phyloP scores from a whole-genome alignment of 2,888 invertebrate species.

The Caenorhabditis uteleia region DNA sequence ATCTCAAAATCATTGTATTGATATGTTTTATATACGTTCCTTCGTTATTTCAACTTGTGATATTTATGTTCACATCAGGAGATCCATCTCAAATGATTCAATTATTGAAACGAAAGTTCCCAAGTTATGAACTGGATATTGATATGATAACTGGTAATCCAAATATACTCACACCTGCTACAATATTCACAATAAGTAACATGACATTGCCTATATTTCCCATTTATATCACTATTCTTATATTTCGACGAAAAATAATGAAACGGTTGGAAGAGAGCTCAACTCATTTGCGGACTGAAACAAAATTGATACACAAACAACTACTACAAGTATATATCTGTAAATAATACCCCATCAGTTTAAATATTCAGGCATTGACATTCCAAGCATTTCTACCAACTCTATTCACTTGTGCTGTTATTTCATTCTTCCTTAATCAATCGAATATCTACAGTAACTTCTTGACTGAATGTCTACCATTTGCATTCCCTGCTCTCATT shows the following conservation, averaged over 20 bases:
- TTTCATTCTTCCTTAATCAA: constrained; percentile 14
- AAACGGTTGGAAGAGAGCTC: constrained; percentile 7
- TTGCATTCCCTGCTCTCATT: constrained; percentile 23
- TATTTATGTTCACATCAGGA: constrained; percentile 9
- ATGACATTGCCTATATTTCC: constrained; percentile 22
- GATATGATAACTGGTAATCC: constrained; percentile 15
- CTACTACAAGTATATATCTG: constrained; percentile 21
- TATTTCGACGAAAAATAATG: constrained; percentile 14
- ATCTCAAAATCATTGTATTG: constrained; percentile 1
- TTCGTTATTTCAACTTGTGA: constrained; percentile 13
- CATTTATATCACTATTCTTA: constrained; percentile 18
- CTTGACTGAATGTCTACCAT: constrained; percentile 16
- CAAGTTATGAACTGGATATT: constrained; percentile 12
- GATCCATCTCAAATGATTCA: constrained; percentile 6
- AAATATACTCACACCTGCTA: constrained; percentile 12
- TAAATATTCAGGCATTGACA: too few relatives aligned
- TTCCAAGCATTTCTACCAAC: constrained; percentile 24
- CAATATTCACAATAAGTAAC: constrained; percentile 13
- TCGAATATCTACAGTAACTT: constrained; percentile 3
- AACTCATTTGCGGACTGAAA: constrained; percentile 17
- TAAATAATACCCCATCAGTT: too few relatives aligned
- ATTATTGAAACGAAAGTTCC: constrained; percentile 10
- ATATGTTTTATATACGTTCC: constrained; percentile 11
- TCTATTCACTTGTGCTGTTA: constrained; percentile 12
- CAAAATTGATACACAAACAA: constrained; percentile 21